Evolutionary conservation across 2,797 vertebrate species (phyloP), one percentile per base, ranked within the genome.

Genomic region (Trichosurus vulpecula): DNA sequence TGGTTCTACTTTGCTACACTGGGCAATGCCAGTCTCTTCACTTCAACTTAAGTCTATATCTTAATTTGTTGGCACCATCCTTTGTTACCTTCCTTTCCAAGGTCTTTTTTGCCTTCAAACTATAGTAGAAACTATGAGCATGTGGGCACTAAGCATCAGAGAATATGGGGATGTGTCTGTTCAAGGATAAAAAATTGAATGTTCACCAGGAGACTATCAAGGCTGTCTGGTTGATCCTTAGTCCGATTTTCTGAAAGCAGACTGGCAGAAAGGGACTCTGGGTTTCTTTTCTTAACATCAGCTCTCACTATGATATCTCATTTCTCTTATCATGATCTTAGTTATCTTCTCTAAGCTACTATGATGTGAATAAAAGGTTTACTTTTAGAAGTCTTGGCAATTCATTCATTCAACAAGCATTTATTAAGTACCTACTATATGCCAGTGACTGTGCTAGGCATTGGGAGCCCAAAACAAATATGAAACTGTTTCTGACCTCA

Each of bases 1-100:
- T 30, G 93, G 92, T 92, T 98, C 97, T 97, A 56, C 95, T 97
- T 98, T 97, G 94, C 87, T 41, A 90, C 93, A 95, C 57, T 97
- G 95, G 97, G 91, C 95, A 97, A 52, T 2, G 55, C 55, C 55
- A 92, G 94, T 9, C 30, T 93, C 6, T 31, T 87, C 54, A 19
- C 30, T 3, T 54, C 90, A 58, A 95, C 90, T 89, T 93, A 94
- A 89, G 51, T 25, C 81, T n/a, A 10, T 74, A 41, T 74, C 12
- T 74, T 41, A 22, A 74, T 74, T 41, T 0, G 6, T 19, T 55
- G 41, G 57, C 35, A 35, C 13, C 30, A 12, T 91, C 11, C 4
- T 90, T 90, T 30, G 31, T 55, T 41, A 51, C 56, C 90, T 16
- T 66, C n/a, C 13, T 27, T 93, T 96, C 52, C 6, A 35, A 92